phyloP scores from a whole-genome alignment of 2,797 vertebrate genomes.

The Borostomias antarcticus region DNA sequence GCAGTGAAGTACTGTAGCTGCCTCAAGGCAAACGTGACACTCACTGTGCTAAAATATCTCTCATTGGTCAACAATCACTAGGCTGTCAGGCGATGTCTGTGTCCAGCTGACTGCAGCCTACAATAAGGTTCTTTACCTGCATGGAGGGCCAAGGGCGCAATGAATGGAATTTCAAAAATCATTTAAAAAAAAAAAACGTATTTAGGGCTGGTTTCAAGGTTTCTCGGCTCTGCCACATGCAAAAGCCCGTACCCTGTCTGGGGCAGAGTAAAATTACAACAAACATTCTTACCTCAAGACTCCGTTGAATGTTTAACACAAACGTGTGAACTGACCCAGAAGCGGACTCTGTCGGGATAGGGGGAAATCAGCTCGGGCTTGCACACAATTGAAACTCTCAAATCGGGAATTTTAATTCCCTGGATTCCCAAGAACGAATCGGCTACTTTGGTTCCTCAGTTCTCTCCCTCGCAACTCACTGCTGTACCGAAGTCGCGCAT shows the following conservation, averaged over 20 bases:
- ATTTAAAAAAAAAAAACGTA: slow-evolving; percentile 5
- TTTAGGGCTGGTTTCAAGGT: slow-evolving; percentile 12
- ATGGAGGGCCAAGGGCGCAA: slow-evolving; percentile 17
- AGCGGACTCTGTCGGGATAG: slow-evolving; percentile 26
- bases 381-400: slow-evolving; percentile 34
- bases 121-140: too few species aligned
- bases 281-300: slow-evolving; percentile 60
- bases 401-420: slow-evolving; percentile 65
- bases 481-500: slow-evolving; percentile 28
- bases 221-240: slow-evolving; percentile 8
- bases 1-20: not conserved
- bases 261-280: slow-evolving; percentile 12
- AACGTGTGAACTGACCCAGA: not conserved
- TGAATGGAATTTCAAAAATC: slow-evolving; percentile 28
- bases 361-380: slow-evolving; percentile 36
- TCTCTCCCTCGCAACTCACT: slow-evolving; percentile 34
- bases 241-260: slow-evolving; percentile 20
- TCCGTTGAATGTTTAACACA: slow-evolving; percentile 45
- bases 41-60: not conserved
- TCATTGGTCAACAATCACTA: not conserved
- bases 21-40: not conserved
- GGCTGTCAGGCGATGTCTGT: too few species aligned
- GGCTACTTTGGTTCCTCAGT: too few species aligned
- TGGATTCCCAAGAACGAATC: slow-evolving; percentile 53
- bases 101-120: too few species aligned